phyloP scores from a whole-genome alignment of 2,113 vertebrate genomes.

The Chionodraco myersi region DNA sequence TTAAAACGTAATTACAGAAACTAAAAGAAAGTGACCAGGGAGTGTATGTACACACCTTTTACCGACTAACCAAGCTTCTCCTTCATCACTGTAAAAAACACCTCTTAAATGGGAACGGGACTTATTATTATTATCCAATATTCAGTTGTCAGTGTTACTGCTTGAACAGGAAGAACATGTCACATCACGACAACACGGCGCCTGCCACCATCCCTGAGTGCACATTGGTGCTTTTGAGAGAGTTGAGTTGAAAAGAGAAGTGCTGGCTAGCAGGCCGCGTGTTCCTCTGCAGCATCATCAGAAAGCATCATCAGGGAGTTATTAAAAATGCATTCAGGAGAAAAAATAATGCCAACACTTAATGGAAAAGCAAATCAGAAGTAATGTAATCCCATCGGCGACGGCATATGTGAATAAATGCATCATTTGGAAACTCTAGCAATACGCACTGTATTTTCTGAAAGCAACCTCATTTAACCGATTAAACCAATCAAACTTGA shows the following conservation, averaged over 20 bases:
- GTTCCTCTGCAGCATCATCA: neutral
- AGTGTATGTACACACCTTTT: constrained; percentile 10
- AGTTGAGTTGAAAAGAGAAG: neutral
- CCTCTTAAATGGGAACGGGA: constrained; percentile 10
- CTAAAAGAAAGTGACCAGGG: neutral
- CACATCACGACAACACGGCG: constrained; percentile 8
- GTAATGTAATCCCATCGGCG: neutral
- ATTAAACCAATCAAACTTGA: neutral
- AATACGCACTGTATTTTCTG: too few species aligned
- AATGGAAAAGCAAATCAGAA: neutral
- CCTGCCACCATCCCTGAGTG: constrained; percentile 11
- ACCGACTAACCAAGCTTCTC: neutral
- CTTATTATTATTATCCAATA: constrained; percentile 24
- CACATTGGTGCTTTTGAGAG: constrained; percentile 21
- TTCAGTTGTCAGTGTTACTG: constrained; percentile 34
- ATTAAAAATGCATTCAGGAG: neutral
- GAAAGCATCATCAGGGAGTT: neutral
- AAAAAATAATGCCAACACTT: neutral
- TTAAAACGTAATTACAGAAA: constrained; percentile 51
- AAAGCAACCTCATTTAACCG: neutral
- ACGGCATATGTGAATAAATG: neutral
- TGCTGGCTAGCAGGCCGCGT: neutral
- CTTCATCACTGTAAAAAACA: neutral
- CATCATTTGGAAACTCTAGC: neutral
- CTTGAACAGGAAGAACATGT: constrained; percentile 29